These are phyloP conservation scores for Chrysomela aeneicollis DNA, from an alignment of 2,888 invertebrate species.

Conservation along the genomic window DNA sequence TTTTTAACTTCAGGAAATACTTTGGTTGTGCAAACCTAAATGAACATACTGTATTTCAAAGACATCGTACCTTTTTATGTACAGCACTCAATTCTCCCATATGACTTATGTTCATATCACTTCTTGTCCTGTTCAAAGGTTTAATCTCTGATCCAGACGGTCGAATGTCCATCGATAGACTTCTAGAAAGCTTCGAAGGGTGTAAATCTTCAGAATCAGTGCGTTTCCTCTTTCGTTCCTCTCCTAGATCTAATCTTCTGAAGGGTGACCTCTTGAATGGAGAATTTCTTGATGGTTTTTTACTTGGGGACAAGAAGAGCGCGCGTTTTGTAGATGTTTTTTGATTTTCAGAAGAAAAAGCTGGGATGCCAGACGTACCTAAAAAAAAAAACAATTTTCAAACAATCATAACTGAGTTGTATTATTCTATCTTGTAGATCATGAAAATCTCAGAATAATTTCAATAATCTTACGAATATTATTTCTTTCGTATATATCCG, in stretches of 20 bases:
- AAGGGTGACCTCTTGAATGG: conserved; percentile 61
- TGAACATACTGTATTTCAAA: no score
- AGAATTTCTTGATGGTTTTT: conserved; percentile 59
- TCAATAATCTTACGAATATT: no score
- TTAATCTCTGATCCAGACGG: conserved; percentile 38
- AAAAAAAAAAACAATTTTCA: conserved; percentile 17
- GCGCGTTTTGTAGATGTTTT: conserved; percentile 40
- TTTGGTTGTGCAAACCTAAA: no score
- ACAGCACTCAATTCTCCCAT: conserved; percentile 66
- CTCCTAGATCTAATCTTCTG: conserved; percentile 37
- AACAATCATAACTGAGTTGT: no score
- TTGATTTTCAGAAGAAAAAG: conserved; percentile 28
- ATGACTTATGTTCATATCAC: conserved; percentile 39
- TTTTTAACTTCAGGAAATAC: no score
- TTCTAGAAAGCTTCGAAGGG: conserved; percentile 65
- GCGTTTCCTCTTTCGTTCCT: conserved; percentile 64
- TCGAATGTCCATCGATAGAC: conserved; percentile 66
- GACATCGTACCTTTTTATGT: conserved; percentile 68
- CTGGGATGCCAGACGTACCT: conserved; percentile 40
- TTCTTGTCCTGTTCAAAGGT: conserved; percentile 34
- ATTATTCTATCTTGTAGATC: no score
- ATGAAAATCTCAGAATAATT: no score
- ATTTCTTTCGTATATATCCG: no score
- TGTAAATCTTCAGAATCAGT: conserved; percentile 57
- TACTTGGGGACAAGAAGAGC: conserved; percentile 48